Base-by-base conservation (phyloP, 2,888 invertebrate species). In the Phyllotreta striolata region DNA sequence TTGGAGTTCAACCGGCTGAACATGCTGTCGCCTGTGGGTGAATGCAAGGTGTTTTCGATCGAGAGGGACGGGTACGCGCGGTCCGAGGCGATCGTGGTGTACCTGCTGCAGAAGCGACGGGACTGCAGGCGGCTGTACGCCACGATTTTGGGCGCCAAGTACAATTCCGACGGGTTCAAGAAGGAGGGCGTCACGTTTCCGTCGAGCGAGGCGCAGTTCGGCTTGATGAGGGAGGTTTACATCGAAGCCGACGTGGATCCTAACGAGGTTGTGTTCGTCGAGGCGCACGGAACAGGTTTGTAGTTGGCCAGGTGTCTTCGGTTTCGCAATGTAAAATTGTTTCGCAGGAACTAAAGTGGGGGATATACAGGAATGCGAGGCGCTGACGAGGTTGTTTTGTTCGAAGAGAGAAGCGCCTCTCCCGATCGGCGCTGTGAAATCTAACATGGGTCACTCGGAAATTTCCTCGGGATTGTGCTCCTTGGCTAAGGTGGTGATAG, bases 401-500 rank as follows among this genome's bases (percentile, higher is more conserved):
- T 8, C 64, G 37, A 66, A 70, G 8, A 61, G 87, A 61, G 83
- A 83, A 0, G 83, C 85, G 0, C 85, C 89, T 0, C 81, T 91
- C 1, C 79, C 85, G 4, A 84, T 91, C 47, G 85, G 85, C 6
- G 83, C 84, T 43, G 82, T 85, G 0, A 83, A 81, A 74, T 83
- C 84, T 0, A 85, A 85, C 58, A 77, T 85, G 55, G 85, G 85
- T 0, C 83, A 83, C 57, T 72, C 78, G 0, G 84, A 84, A 63
- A 79, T 82, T 5, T 80, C 82, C 1, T 80, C 84, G 1, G 84
- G 84, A 6, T 78, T 89, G 41, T 84, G 85, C 47, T 84, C 86
- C 5, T 73, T 90, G 37, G 84, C 85, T 0, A 90, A 90, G 82
- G 87, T 83, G 2, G 70, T 90, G 7, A 82, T 92, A 41, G 87